These are phyloP conservation scores for Caenorhabditis zanzibari DNA, from an alignment of 2,888 invertebrate genomes.

Conservation along the genomic window DNA sequence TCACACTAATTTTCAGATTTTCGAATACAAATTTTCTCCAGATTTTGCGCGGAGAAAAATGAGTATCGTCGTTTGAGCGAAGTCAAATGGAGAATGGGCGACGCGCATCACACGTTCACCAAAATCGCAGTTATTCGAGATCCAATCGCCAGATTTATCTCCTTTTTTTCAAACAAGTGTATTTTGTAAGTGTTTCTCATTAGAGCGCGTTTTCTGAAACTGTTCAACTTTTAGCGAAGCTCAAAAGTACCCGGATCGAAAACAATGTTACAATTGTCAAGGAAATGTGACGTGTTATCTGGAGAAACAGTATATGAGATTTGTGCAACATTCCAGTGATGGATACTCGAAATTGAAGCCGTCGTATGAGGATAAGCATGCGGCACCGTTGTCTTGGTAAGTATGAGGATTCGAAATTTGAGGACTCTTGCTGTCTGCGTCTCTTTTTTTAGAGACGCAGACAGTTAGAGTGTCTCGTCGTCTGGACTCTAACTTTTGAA, in stretches of 20 bases:
- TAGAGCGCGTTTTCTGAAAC: background rate
- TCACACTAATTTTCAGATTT: background rate
- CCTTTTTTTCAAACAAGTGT: slow-evolving; percentile 76
- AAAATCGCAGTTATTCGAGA: slow-evolving; percentile 69
- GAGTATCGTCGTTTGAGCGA: slow-evolving; percentile 56
- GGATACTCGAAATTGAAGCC: slow-evolving; percentile 30
- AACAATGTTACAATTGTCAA: slow-evolving; percentile 72
- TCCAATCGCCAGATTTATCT: slow-evolving; percentile 74
- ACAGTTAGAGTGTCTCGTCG: no score
- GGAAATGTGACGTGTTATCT: slow-evolving; percentile 75
- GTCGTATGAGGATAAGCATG: slow-evolving; percentile 62
- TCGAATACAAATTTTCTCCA: background rate
- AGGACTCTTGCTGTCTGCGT: no score
- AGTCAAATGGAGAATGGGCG: slow-evolving; percentile 60
- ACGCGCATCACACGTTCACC: slow-evolving; percentile 51
- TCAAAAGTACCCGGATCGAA: slow-evolving; percentile 51
- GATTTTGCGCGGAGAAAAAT: slow-evolving; percentile 61
- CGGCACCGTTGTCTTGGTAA: slow-evolving; percentile 61
- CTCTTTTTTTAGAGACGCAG: no score
- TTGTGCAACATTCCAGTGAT: slow-evolving; percentile 54
- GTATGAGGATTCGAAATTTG: no score
- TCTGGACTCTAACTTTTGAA: no score
- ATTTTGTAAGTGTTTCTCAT: slow-evolving; percentile 49
- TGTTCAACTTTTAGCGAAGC: slow-evolving; percentile 46
- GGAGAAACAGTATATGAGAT: slow-evolving; percentile 68